phyloP scores from a whole-genome alignment of 2,888 invertebrate genomes.

The Phymatocera aterrima region DNA sequence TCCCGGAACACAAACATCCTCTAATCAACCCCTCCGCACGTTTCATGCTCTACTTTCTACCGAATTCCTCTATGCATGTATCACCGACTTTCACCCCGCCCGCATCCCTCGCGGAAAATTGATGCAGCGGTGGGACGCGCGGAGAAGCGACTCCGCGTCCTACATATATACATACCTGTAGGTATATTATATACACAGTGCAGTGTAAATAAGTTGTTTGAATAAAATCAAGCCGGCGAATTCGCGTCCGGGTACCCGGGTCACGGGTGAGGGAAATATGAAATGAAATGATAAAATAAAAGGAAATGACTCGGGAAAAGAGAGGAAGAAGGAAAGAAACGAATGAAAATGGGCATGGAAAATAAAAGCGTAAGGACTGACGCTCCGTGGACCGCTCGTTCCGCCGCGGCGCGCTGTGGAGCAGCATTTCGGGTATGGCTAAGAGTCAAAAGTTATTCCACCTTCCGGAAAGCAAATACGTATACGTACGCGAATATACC shows the following conservation, averaged over 20 bases:
- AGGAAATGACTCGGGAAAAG: background rate
- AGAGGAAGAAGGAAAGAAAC: background rate
- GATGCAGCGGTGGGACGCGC: too few relatives aligned
- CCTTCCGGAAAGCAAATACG: background rate
- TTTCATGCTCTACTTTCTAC: constrained; percentile 55
- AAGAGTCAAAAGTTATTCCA: background rate
- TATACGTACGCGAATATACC: background rate
- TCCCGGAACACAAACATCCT: constrained; percentile 58
- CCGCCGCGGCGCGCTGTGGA: too few relatives aligned
- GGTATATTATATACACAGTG: too few relatives aligned
- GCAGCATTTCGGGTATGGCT: background rate
- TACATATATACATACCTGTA: too few relatives aligned
- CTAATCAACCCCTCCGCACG: constrained; percentile 59
- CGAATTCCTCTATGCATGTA: background rate
- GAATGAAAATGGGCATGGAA: too few relatives aligned
- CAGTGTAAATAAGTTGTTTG: constrained; percentile 57
- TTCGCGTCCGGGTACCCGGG: background rate
- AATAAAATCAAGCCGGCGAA: constrained; percentile 54
- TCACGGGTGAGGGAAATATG: background rate
- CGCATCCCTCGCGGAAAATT: too few relatives aligned
- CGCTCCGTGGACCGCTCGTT: background rate
- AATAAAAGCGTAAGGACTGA: background rate
- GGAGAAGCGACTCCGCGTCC: too few relatives aligned
- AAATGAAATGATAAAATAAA: background rate
- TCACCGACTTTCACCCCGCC: background rate